Percentiles rank a stretch among this genome's conserved stretches.
Conservation (phyloP, 2,113 vertebrate species). For the Stictonetta naevosa region DNA sequence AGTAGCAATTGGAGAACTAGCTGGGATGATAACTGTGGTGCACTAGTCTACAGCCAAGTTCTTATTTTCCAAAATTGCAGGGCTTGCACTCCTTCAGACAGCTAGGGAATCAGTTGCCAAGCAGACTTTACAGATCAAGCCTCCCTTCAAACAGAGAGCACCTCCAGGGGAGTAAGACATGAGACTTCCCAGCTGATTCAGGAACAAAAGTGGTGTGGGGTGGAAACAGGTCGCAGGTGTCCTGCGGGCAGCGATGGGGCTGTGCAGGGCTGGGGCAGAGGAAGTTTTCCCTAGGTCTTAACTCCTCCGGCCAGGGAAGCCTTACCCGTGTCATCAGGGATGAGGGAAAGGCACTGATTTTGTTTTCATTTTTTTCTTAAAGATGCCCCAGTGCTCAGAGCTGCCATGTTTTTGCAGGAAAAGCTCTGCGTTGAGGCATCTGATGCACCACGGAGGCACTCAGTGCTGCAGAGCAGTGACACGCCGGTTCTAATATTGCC, state of each 20-base stretch:
- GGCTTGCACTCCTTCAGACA: background rate
- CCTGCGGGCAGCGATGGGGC: background rate
- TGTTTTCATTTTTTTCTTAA: background rate
- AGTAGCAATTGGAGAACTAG: rapidly evolving
- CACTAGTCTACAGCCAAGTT: background rate
- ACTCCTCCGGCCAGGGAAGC: rapidly evolving
- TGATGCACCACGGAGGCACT: background rate
- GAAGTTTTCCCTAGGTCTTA: background rate
- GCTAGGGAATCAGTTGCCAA: background rate
- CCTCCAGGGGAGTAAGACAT: background rate
- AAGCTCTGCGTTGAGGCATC: background rate
- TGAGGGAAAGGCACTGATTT: background rate
- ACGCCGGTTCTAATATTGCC: background rate
- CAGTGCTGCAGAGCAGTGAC: background rate
- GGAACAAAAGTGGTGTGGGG: background rate
- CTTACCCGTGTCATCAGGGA: rapidly evolving
- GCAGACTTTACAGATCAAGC: background rate
- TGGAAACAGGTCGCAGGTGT: background rate
- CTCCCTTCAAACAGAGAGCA: background rate
- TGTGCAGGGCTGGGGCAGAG: background rate
- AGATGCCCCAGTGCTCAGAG: background rate
- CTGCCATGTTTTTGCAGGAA: background rate
- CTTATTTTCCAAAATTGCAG: background rate
- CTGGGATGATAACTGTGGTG: background rate
- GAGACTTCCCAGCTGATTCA: background rate